Percentiles rank a stretch among this genome's conserved stretches.
Conservation (phyloP, 2,113 vertebrate species). For the Cromileptes altivelis region DNA sequence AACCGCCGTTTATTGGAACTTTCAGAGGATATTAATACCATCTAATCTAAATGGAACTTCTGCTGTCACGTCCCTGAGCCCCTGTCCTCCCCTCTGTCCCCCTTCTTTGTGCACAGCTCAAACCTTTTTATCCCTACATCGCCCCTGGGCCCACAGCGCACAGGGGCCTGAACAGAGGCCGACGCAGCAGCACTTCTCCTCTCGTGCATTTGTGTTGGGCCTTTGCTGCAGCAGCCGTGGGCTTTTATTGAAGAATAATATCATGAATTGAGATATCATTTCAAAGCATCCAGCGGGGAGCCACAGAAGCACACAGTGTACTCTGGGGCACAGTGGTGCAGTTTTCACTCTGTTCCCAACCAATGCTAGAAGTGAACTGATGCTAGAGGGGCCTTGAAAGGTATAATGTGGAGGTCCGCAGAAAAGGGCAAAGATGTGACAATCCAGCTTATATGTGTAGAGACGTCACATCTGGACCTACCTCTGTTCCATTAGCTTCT, state of each 20-base stretch:
- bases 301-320: slow-evolving; percentile 34
- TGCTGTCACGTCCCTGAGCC: slow-evolving; percentile 56
- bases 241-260: slow-evolving; percentile 57
- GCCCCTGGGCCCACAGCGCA: slow-evolving; percentile 48
- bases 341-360: slow-evolving; percentile 4
- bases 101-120: slow-evolving; percentile 35
- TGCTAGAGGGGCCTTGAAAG: neutral
- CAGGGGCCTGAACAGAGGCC: slow-evolving; percentile 42
- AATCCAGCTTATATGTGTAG: neutral
- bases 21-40: slow-evolving; percentile 74
- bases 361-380: slow-evolving; percentile 5
- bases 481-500: neutral
- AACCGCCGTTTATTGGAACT: slow-evolving; percentile 63
- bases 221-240: slow-evolving; percentile 27
- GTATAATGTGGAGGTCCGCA: neutral
- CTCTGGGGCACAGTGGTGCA: slow-evolving; percentile 17
- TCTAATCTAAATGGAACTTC: slow-evolving; percentile 77
- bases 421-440: neutral
- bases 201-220: slow-evolving; percentile 16
- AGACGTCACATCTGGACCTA: neutral
- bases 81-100: neutral
- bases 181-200: slow-evolving; percentile 31
- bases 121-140: slow-evolving; percentile 66
- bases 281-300: slow-evolving; percentile 50
- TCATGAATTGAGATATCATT: slow-evolving; percentile 67